Percentiles rank a stretch among this genome's conserved stretches.
Evolutionary conservation across 2,113 vertebrate species (phyloP).

Genomic region (Catharus fuscescens): DNA sequence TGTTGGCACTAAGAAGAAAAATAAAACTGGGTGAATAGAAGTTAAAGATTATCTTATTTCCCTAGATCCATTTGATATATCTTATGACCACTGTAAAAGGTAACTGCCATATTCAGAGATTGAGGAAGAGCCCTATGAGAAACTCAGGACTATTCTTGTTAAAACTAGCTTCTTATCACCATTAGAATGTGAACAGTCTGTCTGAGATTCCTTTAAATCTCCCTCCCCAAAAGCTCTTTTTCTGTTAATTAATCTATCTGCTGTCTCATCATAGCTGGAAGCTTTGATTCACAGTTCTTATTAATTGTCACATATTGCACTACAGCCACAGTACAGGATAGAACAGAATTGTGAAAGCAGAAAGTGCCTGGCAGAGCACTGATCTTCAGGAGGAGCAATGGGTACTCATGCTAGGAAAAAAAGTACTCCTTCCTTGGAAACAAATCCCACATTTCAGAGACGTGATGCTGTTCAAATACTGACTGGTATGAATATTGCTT

Average conservation of each 20-base stretch:
- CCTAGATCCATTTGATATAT: neutral
- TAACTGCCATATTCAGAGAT: neutral
- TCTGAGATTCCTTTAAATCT: neutral
- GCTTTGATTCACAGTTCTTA: neutral
- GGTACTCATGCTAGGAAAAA: neutral
- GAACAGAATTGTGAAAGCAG: neutral
- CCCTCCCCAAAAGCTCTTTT: neutral
- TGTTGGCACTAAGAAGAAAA: neutral
- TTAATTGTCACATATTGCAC: conserved; percentile 12
- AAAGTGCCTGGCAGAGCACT: neutral
- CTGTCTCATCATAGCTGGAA: conserved; percentile 7
- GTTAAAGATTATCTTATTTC: neutral
- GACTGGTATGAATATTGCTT: neutral
- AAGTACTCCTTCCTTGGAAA: neutral
- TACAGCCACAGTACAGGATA: neutral
- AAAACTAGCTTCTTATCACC: neutral
- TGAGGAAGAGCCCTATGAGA: neutral
- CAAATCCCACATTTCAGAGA: neutral
- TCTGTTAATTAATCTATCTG: conserved; percentile 6
- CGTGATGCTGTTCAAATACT: fast-evolving
- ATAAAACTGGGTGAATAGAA: neutral
- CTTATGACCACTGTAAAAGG: neutral
- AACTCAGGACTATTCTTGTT: neutral
- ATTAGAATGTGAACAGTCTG: neutral
- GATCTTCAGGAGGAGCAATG: neutral